Percentiles rank a stretch among this genome's conserved stretches.
Conservation (phyloP, 2,888 invertebrate species). For the Molanna angustata region DNA sequence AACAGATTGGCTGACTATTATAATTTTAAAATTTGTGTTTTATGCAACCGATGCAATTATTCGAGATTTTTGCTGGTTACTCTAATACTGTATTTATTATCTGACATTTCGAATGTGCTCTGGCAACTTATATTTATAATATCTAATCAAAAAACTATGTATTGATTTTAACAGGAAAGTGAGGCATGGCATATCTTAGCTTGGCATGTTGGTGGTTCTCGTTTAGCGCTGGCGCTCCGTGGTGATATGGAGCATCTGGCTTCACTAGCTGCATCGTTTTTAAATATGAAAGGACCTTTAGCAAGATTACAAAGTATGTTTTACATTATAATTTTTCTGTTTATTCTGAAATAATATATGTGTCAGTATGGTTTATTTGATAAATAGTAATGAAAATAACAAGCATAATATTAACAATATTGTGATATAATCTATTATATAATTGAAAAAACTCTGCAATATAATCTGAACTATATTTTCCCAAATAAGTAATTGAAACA, state of each 20-base stretch:
- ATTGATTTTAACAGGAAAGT: slow-evolving; percentile 17
- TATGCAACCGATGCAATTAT: neutral
- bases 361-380: too few species aligned
- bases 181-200: slow-evolving; percentile 28
- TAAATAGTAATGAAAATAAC: too few species aligned
- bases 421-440: too few species aligned
- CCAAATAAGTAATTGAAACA: too few species aligned
- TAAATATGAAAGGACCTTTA: slow-evolving; percentile 25
- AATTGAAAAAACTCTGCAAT: neutral
- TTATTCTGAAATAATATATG: too few species aligned
- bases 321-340: neutral
- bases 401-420: too few species aligned
- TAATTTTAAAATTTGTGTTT: neutral
- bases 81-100: neutral
- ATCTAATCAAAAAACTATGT: neutral
- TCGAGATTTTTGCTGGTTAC: neutral
- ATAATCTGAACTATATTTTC: neutral
- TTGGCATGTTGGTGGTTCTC: slow-evolving; percentile 26
- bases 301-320: slow-evolving; percentile 27
- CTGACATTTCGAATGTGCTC: neutral
- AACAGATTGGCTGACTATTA: too few species aligned
- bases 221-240: slow-evolving; percentile 26
- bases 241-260: slow-evolving; percentile 28
- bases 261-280: slow-evolving; percentile 24
- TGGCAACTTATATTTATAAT: neutral